phyloP scores from a whole-genome alignment of 2,888 invertebrate genomes.

The Papilio gigon region DNA sequence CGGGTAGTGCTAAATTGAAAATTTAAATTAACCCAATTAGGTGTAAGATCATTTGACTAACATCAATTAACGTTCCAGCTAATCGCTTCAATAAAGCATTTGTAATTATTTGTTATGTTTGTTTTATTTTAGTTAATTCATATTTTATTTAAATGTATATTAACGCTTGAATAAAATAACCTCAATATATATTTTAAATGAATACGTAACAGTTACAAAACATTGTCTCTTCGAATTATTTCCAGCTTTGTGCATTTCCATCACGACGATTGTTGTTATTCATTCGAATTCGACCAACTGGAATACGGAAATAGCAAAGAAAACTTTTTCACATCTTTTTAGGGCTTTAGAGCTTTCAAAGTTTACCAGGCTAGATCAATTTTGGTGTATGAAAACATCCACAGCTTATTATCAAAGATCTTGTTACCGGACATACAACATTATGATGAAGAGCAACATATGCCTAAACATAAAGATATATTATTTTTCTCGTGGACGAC shows the following conservation, averaged over 20 bases:
- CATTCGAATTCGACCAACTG: background rate
- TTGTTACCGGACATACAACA: too few relatives aligned
- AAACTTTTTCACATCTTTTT: background rate
- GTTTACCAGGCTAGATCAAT: background rate
- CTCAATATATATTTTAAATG: background rate
- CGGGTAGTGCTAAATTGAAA: slow-evolving; percentile 6
- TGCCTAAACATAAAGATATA: too few relatives aligned
- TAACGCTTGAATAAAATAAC: background rate
- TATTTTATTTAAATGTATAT: background rate
- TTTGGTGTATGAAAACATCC: background rate
- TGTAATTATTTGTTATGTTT: background rate
- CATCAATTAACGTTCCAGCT: background rate
- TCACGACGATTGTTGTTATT: background rate
- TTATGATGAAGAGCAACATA: too few relatives aligned
- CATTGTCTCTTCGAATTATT: background rate
- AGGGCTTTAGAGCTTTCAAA: background rate
- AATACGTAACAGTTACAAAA: background rate
- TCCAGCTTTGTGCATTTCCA: background rate
- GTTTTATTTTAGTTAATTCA: background rate
- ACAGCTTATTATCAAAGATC: background rate
- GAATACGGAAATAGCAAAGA: background rate
- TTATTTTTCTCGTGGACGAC: too few relatives aligned
- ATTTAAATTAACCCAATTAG: slow-evolving; percentile 13
- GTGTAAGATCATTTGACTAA: background rate
- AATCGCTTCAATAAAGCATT: background rate